phyloP scores from a whole-genome alignment of 2,113 vertebrate genomes.

The Acrocephalus kingi region DNA sequence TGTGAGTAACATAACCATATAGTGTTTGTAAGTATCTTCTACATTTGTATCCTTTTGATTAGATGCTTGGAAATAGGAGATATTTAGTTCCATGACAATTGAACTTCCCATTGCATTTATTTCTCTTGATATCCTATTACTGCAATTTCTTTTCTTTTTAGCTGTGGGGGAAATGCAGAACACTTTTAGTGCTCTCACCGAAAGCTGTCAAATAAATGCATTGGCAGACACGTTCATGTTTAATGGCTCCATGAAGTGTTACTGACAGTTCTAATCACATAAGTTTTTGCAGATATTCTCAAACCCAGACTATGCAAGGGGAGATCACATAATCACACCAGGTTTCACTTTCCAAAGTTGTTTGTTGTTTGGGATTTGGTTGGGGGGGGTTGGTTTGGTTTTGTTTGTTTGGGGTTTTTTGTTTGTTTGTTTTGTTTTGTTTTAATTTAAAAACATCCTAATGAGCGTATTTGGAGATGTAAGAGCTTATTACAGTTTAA shows the following conservation, averaged over 20 bases:
- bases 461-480: not conserved
- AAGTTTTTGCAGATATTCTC: not conserved
- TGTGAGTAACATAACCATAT: not conserved
- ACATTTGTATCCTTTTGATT: not conserved
- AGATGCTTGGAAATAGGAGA: not conserved
- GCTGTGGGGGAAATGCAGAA: not conserved
- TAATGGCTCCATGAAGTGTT: not conserved
- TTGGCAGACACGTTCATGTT: not conserved
- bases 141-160: not conserved
- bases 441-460: too few species aligned
- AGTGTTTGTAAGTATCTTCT: not conserved
- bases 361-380: not conserved
- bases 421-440: not conserved
- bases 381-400: not conserved
- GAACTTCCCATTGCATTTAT: not conserved
- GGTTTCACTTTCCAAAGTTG: not conserved
- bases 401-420: not conserved
- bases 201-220: not conserved
- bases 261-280: not conserved
- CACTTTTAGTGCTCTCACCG: not conserved
- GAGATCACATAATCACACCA: not conserved
- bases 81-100: not conserved
- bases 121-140: not conserved
- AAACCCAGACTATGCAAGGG: not conserved
- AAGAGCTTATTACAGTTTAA: not conserved